Evolutionary conservation across 2,888 invertebrate genomes (phyloP).

Genomic region (Ischnus inquisitorius): DNA sequence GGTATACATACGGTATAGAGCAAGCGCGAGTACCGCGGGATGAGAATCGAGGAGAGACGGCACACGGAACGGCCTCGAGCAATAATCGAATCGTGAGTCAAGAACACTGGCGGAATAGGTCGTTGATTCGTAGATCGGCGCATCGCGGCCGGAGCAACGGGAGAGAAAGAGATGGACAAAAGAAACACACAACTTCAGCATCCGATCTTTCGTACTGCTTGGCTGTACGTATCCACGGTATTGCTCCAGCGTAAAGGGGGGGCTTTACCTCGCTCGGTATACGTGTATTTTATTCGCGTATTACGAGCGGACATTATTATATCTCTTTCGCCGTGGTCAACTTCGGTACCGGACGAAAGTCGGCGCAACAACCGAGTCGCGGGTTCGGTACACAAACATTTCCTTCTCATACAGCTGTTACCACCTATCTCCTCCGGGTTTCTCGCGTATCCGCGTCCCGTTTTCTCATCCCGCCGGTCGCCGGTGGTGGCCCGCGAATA

Average conservation of each 20-base stretch:
- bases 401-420: constrained; percentile 66
- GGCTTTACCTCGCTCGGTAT: constrained; percentile 5
- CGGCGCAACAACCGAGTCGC: neutral
- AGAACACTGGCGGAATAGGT: constrained; percentile 49
- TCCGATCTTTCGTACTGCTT: constrained; percentile 50
- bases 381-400: constrained; percentile 28
- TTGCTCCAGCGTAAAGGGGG: constrained; percentile 44
- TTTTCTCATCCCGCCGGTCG: constrained; percentile 66
- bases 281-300: constrained; percentile 56
- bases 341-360: constrained; percentile 17
- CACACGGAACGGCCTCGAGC: constrained; percentile 70
- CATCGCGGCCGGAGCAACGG: constrained; percentile 25
- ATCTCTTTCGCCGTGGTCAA: constrained; percentile 59
- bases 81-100: constrained; percentile 74
- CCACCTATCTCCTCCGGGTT: constrained; percentile 52
- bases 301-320: constrained; percentile 62
- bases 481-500: constrained; percentile 47
- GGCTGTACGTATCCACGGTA: constrained; percentile 6
- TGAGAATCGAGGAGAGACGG: constrained; percentile 64
- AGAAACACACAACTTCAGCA: neutral
- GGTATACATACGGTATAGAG: constrained; percentile 19
- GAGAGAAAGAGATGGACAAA: constrained; percentile 11
- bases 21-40: constrained; percentile 61
- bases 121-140: constrained; percentile 56
- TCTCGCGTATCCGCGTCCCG: constrained; percentile 62